Conservation (phyloP, 2,113 vertebrate genomes). For the Oostethus manadensis region DNA sequence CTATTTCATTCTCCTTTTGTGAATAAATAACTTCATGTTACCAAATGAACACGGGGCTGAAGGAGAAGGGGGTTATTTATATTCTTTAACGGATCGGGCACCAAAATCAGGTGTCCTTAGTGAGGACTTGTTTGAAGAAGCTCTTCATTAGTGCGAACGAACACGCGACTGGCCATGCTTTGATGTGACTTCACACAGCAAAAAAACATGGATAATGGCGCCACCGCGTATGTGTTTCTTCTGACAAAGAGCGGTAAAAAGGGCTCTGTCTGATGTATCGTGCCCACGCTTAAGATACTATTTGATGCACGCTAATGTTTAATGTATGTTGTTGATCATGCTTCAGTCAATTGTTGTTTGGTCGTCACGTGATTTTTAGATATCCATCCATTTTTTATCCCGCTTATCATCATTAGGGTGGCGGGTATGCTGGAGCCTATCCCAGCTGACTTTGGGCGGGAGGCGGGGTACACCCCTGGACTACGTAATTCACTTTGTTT, state of each 20-base stretch:
- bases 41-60: slow-evolving; percentile 1
- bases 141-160: slow-evolving; percentile 58
- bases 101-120: slow-evolving; percentile 68
- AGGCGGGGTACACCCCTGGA: too few relatives aligned
- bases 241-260: slow-evolving; percentile 71
- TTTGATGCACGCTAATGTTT: slow-evolving; percentile 56
- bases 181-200: slow-evolving; percentile 76
- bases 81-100: slow-evolving; percentile 50
- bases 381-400: too few relatives aligned
- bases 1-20: not conserved
- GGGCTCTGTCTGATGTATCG: slow-evolving; percentile 71
- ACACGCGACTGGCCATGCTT: slow-evolving; percentile 62
- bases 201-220: slow-evolving; percentile 69
- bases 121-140: slow-evolving; percentile 65
- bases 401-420: too few relatives aligned
- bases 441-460: too few relatives aligned
- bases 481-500: too few relatives aligned
- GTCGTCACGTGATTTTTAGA: too few relatives aligned
- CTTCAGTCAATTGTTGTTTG: too few relatives aligned
- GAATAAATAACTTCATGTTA: slow-evolving; percentile 1
- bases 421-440: too few relatives aligned
- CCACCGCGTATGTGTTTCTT: slow-evolving; percentile 63
- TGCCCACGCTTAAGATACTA: slow-evolving; percentile 59
- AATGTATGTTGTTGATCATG: not conserved
- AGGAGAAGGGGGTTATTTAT: slow-evolving; percentile 47